Evolutionary conservation across 2,113 vertebrate genomes (phyloP).

Genomic region (Etheostoma spectabile): DNA sequence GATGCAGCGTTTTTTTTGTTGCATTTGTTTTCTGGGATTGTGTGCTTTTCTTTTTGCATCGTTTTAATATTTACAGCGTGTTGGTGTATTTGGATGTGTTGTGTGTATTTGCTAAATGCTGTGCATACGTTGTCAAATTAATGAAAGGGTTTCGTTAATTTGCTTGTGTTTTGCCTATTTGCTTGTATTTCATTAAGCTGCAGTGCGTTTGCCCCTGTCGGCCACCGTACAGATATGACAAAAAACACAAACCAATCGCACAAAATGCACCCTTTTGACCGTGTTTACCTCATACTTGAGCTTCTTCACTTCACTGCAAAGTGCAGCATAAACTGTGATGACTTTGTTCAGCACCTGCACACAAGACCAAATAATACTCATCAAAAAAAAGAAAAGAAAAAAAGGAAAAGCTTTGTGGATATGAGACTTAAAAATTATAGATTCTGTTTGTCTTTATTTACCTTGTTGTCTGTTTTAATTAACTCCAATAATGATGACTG

Average conservation of each 20-base stretch:
- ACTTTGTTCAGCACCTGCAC: slow-evolving; percentile 97
- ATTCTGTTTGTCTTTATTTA: slow-evolving; percentile 59
- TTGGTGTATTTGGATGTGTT: no score
- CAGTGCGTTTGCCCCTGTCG: no score
- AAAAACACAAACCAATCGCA: not conserved
- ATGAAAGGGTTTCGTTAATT: no score
- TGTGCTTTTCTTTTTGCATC: no score
- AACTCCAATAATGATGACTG: slow-evolving; percentile 95
- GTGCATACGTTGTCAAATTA: no score
- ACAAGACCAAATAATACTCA: slow-evolving; percentile 1
- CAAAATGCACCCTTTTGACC: not conserved
- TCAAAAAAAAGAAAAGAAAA: not conserved
- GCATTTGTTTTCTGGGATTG: no score
- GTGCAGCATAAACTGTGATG: slow-evolving; percentile 97
- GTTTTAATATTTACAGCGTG: no score
- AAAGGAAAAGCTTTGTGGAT: not conserved
- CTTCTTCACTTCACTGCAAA: slow-evolving; percentile 98
- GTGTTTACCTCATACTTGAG: slow-evolving; percentile 95
- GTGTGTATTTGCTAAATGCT: no score
- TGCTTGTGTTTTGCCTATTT: no score
- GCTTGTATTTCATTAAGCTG: no score
- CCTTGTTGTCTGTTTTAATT: slow-evolving; percentile 99
- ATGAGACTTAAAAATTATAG: not conserved
- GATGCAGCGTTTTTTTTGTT: no score
- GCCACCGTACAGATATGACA: not conserved